A percentile compares a stretch with the other conserved stretches of the same genome.
These are phyloP conservation scores for Calycopis cecrops DNA, from an alignment of 1,140 invertebrate species.

Conservation along the genomic window DNA sequence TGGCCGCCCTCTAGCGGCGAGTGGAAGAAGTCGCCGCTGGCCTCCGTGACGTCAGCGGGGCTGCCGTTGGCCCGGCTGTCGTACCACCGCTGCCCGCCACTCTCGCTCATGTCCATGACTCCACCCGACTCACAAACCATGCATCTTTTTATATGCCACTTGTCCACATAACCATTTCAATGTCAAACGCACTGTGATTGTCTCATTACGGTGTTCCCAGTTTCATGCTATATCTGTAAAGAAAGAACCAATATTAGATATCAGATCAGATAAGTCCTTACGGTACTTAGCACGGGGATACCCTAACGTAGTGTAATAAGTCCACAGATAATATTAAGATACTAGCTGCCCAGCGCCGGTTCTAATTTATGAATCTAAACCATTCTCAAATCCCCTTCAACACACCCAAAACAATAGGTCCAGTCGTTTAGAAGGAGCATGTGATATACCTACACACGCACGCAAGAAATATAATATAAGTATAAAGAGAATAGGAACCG, in stretches of 20 bases:
- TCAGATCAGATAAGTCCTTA: no score
- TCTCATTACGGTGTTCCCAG: conserved; percentile 21
- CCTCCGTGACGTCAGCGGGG: conserved; percentile 58
- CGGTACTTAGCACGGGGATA: no score
- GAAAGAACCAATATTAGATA: background rate
- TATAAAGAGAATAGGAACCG: no score
- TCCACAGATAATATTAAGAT: no score
- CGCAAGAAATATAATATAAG: no score
- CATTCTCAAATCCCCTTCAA: no score
- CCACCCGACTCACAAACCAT: conserved; percentile 67
- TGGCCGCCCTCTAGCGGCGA: conserved; percentile 71
- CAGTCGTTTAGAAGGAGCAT: no score
- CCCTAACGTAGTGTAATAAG: no score
- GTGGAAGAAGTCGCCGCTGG: conserved; percentile 71
- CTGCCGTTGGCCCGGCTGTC: conserved; percentile 71
- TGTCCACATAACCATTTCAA: conserved; percentile 39
- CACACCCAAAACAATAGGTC: no score
- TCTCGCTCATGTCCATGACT: conserved; percentile 72
- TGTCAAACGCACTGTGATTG: background rate
- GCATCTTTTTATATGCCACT: conserved; percentile 48
- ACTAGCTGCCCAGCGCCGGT: no score
- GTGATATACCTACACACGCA: no score
- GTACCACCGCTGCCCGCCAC: conserved; percentile 69
- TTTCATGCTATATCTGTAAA: conserved; percentile 52
- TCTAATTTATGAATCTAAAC: no score